Evolutionary conservation across 2,888 invertebrate genomes (phyloP), one percentile per base, ranked within the genome.

Genomic region (Andrena flavipes): DNA sequence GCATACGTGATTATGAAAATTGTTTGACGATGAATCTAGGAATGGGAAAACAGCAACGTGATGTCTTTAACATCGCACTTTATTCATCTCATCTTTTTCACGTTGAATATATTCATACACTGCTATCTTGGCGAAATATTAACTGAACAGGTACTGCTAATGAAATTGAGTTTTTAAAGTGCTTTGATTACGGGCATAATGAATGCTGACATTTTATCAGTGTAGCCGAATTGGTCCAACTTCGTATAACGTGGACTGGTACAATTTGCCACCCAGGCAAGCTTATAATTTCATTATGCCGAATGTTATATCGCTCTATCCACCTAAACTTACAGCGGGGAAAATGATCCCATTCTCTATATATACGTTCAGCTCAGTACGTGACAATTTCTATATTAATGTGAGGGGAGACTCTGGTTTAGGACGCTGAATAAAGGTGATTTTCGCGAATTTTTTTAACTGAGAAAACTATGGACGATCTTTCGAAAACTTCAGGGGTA

Each of bases 51-150:
- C 7, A 56, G 70, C 5, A 48, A 76, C 29, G 7, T 4, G 1
- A n/a, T 54, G 4, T 26, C n/a, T 4, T 49, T 71, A 56, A 23
- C 88, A 8, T 91, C 92, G 0, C 91, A 89, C 67, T 77, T 88
- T 30, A 83, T 88, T 16, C 79, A 91, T 1, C 71, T 91, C 1
- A 65, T 89, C 13, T 91, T 92, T 1, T 87, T 92, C 64, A 91
- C 87, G 0, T 90, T 91, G 63, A 92, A 92, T 63, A 90, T 92
- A 68, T 90, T 90, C 13, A 89, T 92, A 85, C 90, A 91, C 76
- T 92, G 92, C 73, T 91, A 90, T 77, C 91, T 92, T 60, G 91
- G 92, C 0, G 91, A 92, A 86, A 72, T 87, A 76, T 79, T 92
- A 5, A 84, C 89, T 0, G 88, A 91, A 70, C 85, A 91, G 86